A percentile compares a stretch with the other conserved stretches of the same genome.
Evolutionary conservation across 2,888 invertebrate genomes (phyloP).

Genomic region (Sinopyrophorus schimmeli): DNA sequence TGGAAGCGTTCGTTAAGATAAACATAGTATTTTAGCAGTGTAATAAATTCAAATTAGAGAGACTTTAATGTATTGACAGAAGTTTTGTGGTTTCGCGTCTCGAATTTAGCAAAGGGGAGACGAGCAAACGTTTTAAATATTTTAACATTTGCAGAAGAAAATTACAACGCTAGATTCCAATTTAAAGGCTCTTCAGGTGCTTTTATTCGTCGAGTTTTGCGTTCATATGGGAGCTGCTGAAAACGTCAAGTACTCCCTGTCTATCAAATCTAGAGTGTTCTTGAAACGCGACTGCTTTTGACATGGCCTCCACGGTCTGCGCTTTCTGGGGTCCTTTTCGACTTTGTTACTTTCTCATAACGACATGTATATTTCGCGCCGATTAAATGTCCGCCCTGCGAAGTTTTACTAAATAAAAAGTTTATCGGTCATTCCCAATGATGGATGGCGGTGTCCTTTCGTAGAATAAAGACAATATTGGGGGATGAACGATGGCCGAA

Average conservation of each 20-base stretch:
- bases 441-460: constrained; percentile 21
- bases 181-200: constrained; percentile 28
- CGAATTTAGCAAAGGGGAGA: too few relatives aligned
- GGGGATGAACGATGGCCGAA: constrained; percentile 18
- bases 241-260: constrained; percentile 30
- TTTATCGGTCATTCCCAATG: constrained; percentile 18
- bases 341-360: constrained; percentile 25
- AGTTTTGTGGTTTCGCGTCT: too few relatives aligned
- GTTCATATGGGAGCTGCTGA: constrained; percentile 29
- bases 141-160: constrained; percentile 14
- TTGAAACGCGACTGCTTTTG: constrained; percentile 36
- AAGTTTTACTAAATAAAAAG: constrained; percentile 18
- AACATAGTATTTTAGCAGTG: too few relatives aligned
- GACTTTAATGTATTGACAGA: too few relatives aligned
- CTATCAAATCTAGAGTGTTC: constrained; percentile 34
- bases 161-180: constrained; percentile 24
- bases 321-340: constrained; percentile 26
- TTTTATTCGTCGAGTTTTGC: constrained; percentile 21
- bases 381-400: constrained; percentile 2
- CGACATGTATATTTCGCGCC: constrained; percentile 4
- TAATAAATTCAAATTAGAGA: too few relatives aligned
- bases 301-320: constrained; percentile 27
- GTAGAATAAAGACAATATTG: constrained; percentile 1
- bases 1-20: too few relatives aligned
- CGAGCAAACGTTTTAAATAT: constrained; percentile 15